These are phyloP conservation scores for Pithys albifrons DNA, from an alignment of 2,113 vertebrate genomes.

Conservation along the genomic window DNA sequence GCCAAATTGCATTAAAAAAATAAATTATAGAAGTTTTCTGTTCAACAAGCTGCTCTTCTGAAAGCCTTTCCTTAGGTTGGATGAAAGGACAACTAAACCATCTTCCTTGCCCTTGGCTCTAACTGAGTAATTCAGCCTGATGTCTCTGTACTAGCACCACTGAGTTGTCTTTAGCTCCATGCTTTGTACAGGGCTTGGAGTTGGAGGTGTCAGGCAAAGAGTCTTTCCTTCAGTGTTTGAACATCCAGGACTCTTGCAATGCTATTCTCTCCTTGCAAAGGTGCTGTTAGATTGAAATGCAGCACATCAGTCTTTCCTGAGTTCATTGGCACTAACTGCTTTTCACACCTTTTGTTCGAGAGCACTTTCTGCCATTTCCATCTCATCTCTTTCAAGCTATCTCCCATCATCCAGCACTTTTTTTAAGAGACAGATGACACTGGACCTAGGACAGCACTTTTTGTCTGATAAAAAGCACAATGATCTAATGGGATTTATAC, in stretches of 20 bases:
- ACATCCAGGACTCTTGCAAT: not conserved
- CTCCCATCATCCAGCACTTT: not conserved
- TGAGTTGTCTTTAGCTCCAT: rapidly evolving
- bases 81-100: not conserved
- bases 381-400: not conserved
- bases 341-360: not conserved
- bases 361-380: not conserved
- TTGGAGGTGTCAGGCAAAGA: not conserved
- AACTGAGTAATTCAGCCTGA: not conserved
- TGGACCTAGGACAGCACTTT: not conserved
- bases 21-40: not conserved
- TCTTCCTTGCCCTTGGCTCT: not conserved
- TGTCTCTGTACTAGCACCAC: not conserved
- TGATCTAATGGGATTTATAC: not conserved
- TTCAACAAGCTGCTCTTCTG: rapidly evolving
- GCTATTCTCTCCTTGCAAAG: not conserved
- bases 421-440: not conserved
- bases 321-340: rapidly evolving
- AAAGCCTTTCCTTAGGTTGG: not conserved
- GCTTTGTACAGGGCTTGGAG: not conserved
- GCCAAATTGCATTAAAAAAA: not conserved
- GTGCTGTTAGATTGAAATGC: not conserved
- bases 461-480: not conserved
- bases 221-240: not conserved
- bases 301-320: not conserved